phyloP scores from a whole-genome alignment of 2,797 vertebrate genomes.

The Typhlichthys eigenmanni region DNA sequence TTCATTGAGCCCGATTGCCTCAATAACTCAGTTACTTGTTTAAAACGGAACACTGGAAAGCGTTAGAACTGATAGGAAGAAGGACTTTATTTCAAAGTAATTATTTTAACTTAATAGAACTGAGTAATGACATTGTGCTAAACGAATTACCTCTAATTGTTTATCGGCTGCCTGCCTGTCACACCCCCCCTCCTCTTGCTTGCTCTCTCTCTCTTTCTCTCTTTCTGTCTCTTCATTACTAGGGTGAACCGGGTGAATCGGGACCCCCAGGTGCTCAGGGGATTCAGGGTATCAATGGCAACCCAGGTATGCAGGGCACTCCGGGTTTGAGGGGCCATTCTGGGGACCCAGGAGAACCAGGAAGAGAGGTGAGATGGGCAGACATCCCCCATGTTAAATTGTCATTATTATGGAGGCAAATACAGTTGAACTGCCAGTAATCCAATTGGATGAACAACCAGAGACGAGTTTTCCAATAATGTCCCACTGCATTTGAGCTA shows the following conservation, averaged over 20 bases:
- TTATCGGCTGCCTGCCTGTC: not conserved
- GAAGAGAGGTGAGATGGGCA: conserved; percentile 74
- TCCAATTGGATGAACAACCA: too few relatives aligned
- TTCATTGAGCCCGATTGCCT: conserved; percentile 54
- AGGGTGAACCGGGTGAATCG: conserved; percentile 85
- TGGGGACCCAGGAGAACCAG: conserved; percentile 77
- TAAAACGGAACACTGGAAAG: conserved; percentile 33
- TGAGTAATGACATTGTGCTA: conserved; percentile 27
- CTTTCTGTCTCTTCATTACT: conserved; percentile 3
- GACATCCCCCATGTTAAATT: not conserved
- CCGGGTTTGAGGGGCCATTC: conserved; percentile 76
- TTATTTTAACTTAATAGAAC: conserved; percentile 38
- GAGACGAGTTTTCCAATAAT: too few relatives aligned
- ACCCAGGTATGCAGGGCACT: conserved; percentile 77
- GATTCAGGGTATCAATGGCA: conserved; percentile 86
- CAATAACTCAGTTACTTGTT: conserved; percentile 48
- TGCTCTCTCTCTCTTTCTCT: not conserved
- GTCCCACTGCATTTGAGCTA: too few relatives aligned
- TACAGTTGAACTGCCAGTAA: not conserved
- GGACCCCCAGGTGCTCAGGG: conserved; percentile 87
- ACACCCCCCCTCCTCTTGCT: not conserved
- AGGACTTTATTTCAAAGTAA: conserved; percentile 39
- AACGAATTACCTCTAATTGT: conserved; percentile 21
- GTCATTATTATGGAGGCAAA: not conserved
- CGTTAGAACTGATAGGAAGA: conserved; percentile 16